These are phyloP conservation scores for Etheostoma nigrum DNA, from an alignment of 2,797 vertebrate species.

Conservation along the genomic window DNA sequence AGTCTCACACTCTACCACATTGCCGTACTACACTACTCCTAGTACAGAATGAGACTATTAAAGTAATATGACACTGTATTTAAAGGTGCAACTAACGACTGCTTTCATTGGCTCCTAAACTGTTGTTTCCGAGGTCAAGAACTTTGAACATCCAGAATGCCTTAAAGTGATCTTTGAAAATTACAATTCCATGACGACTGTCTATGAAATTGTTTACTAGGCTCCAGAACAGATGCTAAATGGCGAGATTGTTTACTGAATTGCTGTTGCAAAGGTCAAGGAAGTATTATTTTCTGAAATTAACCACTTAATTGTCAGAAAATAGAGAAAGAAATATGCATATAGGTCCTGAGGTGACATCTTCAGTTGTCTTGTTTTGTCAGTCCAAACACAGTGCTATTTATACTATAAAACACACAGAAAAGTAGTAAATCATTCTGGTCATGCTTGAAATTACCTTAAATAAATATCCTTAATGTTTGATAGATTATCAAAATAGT, in stretches of 20 bases:
- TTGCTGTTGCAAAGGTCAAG: not conserved
- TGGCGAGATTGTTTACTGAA: not conserved
- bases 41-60: no score
- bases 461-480: not conserved
- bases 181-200: not conserved
- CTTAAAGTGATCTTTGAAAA: not conserved
- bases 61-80: not conserved
- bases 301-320: not conserved
- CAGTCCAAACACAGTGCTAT: not conserved
- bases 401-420: not conserved
- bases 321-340: not conserved
- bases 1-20: not conserved
- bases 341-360: not conserved
- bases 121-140: not conserved
- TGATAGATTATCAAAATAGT: not conserved
- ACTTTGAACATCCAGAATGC: not conserved
- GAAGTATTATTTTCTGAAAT: not conserved
- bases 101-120: not conserved
- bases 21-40: no score
- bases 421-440: not conserved
- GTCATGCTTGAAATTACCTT: not conserved
- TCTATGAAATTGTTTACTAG: not conserved
- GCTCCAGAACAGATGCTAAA: not conserved
- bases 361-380: not conserved
- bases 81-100: not conserved